phyloP scores from a whole-genome alignment of 2,113 vertebrate species.

The Oenanthe melanoleuca region DNA sequence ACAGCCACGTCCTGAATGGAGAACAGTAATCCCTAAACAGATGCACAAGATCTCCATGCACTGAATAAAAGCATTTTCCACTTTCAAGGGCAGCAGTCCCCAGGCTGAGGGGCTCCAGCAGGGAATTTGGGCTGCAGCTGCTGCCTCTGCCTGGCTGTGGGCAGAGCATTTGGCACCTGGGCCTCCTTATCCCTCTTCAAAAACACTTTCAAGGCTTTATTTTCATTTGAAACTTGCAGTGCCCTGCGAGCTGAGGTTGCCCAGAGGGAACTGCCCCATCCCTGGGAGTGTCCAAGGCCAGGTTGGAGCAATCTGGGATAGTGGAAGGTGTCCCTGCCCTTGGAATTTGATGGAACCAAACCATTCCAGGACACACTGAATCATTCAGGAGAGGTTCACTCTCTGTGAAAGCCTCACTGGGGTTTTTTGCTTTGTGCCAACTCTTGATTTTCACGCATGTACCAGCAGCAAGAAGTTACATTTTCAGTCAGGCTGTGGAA shows the following conservation, averaged over 20 bases:
- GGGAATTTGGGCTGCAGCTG: neutral
- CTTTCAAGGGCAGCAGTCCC: neutral
- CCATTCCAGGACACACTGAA: neutral
- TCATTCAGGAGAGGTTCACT: neutral
- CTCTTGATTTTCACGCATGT: rapidly evolving
- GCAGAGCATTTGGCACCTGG: neutral
- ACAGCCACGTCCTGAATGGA: neutral
- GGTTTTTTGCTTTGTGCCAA: neutral
- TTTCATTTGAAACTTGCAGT: neutral
- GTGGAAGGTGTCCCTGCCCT: neutral
- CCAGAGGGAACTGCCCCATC: neutral
- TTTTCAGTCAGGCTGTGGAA: neutral
- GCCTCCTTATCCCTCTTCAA: neutral
- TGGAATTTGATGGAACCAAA: neutral
- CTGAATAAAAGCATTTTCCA: neutral
- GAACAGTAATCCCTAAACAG: neutral
- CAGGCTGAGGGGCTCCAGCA: neutral
- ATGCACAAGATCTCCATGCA: neutral
- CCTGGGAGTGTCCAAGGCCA: neutral
- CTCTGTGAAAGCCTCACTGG: rapidly evolving
- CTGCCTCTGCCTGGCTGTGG: neutral
- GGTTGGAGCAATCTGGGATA: neutral
- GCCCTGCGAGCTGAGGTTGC: neutral
- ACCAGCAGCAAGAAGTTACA: neutral
- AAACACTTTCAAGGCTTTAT: neutral